phyloP scores from a whole-genome alignment of 2,797 vertebrate species.

The Bradypodion ventrale region DNA sequence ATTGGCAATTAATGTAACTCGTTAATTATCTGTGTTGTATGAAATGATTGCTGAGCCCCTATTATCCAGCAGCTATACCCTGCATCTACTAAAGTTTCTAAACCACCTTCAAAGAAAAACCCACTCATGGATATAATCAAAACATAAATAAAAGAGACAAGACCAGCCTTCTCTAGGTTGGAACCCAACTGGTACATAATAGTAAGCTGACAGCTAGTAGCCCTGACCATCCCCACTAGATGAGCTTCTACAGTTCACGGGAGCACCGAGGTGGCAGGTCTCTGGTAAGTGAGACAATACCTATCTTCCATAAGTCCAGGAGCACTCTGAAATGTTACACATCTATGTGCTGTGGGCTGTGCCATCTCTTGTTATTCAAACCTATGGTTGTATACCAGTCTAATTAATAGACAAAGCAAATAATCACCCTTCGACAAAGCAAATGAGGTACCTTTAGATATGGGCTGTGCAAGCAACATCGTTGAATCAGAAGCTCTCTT shows the following conservation, averaged over 20 bases:
- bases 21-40: not conserved
- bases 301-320: too few species aligned
- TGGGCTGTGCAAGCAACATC: not conserved
- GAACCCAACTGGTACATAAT: not conserved
- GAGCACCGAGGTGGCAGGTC: too few species aligned
- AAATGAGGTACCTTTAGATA: not conserved
- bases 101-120: not conserved
- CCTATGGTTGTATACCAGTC: not conserved
- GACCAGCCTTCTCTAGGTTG: not conserved
- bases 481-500: not conserved
- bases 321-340: not conserved
- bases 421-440: not conserved
- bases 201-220: too few species aligned
- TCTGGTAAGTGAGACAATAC: too few species aligned
- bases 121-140: not conserved
- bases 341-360: not conserved
- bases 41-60: not conserved
- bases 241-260: not conserved
- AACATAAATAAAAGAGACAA: not conserved
- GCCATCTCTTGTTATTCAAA: not conserved
- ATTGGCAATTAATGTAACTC: not conserved
- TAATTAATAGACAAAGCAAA: not conserved
- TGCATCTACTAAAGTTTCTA: not conserved
- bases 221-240: not conserved
- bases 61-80: not conserved